Evolutionary conservation across 1,140 invertebrate genomes (phyloP).

Genomic region (Rhizoglyphus robini): DNA sequence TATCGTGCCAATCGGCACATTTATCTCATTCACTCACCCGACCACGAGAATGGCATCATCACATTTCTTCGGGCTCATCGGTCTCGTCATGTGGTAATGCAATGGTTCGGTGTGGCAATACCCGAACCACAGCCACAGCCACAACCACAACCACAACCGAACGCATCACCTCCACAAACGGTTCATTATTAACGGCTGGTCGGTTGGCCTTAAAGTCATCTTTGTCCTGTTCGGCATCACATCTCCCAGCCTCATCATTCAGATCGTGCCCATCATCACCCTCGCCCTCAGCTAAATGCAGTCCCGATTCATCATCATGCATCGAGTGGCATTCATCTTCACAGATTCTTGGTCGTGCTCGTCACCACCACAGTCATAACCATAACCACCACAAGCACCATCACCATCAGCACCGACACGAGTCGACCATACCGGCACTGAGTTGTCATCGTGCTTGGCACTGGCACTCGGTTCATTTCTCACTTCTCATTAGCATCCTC

Average conservation of each 20-base stretch:
- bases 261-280: background rate
- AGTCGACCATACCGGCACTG: background rate
- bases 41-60: no score
- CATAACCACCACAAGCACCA: background rate
- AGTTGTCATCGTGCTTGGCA: background rate
- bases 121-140: background rate
- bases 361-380: background rate
- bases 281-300: constrained; percentile 8
- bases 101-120: no score
- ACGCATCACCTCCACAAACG: background rate
- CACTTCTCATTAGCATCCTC: constrained; percentile 6
- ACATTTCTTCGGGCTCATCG: no score
- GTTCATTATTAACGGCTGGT: constrained; percentile 3
- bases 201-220: background rate
- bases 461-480: background rate
- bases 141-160: background rate
- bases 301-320: constrained; percentile 3
- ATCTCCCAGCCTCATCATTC: background rate
- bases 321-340: background rate
- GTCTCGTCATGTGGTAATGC: no score
- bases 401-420: background rate
- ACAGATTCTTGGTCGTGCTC: background rate
- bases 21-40: no score
- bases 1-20: no score
- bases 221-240: background rate